Base-by-base conservation (phyloP, 2,797 vertebrate genomes). In the Enteromius argenteus region DNA sequence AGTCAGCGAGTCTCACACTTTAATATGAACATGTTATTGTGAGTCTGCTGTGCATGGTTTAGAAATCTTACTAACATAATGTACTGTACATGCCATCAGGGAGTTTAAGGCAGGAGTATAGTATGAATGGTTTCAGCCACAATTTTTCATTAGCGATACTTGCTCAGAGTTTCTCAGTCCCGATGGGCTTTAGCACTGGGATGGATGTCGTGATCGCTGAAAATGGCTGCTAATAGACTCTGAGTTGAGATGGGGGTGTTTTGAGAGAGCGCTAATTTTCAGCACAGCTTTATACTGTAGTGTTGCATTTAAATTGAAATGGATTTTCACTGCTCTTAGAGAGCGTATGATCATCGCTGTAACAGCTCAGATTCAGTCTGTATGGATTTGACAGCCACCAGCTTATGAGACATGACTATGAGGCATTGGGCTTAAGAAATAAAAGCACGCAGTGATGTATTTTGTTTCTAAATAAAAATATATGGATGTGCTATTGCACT, bases 211-310 rank as follows among this genome's bases (percentile, higher is more conserved):
- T 78, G 76, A 51, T 83, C 35, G 60, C 87, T 80, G 37, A 74
- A 72, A 81, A 80, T 81, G 73, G n/a, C 76, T 69, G 60, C 84
- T 86, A 85, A 85, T 85, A 79, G 72, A 84, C 81, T 87, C 51
- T 49, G 72, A 86, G 86, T 62, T 84, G 72, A 80, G 84, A 35
- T 21, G 44, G 74, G 23, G 72, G 64, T 64, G 79, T 39, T 75
- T 69, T 58, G 39, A 79, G 62, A 66, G 30, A 46, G 73, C 14
- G 51, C 69, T 81, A 58, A 82, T 78, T 86, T 37, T 73, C 51
- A 64, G 53, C 15, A 72, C n/a, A n/a, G 56, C 68, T 44, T 64
- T 66, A 37, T 58, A 80, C 35, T 78, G 76, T 35, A 81, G 37
- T 32, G 32, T 14, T 77, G 56, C 46, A 66, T 56, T 56, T 15